Percentiles rank a stretch among this genome's conserved stretches.
phyloP scores from a whole-genome alignment of 2,113 vertebrate genomes.

The Alexandromys fortis region DNA sequence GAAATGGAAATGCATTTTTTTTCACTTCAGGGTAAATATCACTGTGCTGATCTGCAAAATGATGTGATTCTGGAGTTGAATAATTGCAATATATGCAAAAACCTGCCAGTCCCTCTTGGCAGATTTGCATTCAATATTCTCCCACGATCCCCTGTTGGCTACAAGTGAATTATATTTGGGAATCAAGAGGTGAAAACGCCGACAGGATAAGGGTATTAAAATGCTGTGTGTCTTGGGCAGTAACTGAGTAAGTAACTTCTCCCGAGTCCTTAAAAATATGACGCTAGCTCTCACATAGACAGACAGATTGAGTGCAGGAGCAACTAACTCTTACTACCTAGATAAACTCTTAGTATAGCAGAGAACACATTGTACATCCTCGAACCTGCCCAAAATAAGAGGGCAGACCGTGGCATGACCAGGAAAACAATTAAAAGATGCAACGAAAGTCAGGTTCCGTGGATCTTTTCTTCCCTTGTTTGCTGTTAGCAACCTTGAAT shows the following conservation, averaged over 20 bases:
- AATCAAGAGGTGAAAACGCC: conserved; percentile 56
- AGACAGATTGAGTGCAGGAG: neutral
- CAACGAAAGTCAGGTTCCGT: neutral
- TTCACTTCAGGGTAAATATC: conserved; percentile 38
- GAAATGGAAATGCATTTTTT: conserved; percentile 50
- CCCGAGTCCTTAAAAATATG: conserved; percentile 1
- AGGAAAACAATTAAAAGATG: neutral
- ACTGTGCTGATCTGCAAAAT: conserved; percentile 25
- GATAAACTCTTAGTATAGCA: neutral
- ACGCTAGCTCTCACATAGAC: neutral
- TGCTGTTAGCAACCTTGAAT: neutral
- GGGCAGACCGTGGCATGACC: neutral
- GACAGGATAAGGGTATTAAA: conserved; percentile 59
- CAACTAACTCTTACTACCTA: neutral
- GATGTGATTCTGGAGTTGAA: conserved; percentile 58
- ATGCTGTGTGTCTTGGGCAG: conserved; percentile 55
- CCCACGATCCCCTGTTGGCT: conserved; percentile 18
- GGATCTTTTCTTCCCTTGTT: neutral
- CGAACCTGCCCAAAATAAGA: neutral
- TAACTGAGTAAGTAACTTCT: conserved; percentile 44
- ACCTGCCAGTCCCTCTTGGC: neutral
- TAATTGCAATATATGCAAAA: conserved; percentile 54
- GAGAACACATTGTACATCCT: neutral
- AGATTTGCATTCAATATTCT: conserved; percentile 21
- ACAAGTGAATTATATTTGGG: conserved; percentile 55